Conservation (phyloP, 2,888 invertebrate species). For the Catocala fraxini region DNA sequence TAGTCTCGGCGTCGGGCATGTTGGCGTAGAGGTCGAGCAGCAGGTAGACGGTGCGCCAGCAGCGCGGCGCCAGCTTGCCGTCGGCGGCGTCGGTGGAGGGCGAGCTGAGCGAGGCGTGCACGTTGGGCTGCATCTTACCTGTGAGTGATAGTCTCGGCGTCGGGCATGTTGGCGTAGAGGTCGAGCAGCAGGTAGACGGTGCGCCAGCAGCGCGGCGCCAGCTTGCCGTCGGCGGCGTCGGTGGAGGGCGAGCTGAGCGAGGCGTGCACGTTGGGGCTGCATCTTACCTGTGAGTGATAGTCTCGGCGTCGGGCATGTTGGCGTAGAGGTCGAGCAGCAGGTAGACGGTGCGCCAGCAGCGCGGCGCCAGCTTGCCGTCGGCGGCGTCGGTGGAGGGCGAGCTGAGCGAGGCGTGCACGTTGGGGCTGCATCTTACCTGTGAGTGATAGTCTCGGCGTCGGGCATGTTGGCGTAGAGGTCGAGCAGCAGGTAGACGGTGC, state of each 20-base stretch:
- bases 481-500: conserved; percentile 96
- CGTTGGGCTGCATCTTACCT: conserved; percentile 68
- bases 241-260: conserved; percentile 37
- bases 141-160: conserved; percentile 96
- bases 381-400: conserved; percentile 42
- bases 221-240: conserved; percentile 57
- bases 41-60: conserved; percentile 98
- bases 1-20: conserved; percentile 98
- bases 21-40: conserved; percentile 97
- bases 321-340: conserved; percentile 97
- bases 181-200: conserved; percentile 97
- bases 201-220: conserved; percentile 96
- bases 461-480: conserved; percentile 98
- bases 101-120: conserved; percentile 27
- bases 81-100: conserved; percentile 47
- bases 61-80: conserved; percentile 90
- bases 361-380: conserved; percentile 87
- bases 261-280: conserved; percentile 13
- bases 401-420: conserved; percentile 18
- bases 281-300: no score
- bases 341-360: conserved; percentile 98
- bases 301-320: conserved; percentile 98
- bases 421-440: conserved; percentile 78
- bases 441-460: conserved; percentile 96
- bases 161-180: conserved; percentile 97